phyloP scores from a whole-genome alignment of 2,888 invertebrate species.

The Venustoraphidia nigricollis region DNA sequence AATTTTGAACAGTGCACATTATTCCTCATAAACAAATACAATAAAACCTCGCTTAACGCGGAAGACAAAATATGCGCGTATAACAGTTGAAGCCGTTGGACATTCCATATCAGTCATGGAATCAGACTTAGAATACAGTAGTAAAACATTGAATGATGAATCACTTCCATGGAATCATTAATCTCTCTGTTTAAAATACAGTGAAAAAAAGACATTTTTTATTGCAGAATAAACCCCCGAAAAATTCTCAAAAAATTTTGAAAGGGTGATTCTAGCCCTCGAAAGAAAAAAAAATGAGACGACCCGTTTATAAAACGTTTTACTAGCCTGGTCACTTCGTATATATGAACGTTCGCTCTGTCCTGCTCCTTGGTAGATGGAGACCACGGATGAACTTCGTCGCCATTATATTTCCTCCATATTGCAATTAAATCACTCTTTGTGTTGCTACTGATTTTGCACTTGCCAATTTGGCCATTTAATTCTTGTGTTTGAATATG shows the following conservation, averaged over 20 bases:
- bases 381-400: conserved; percentile 88
- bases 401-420: conserved; percentile 72
- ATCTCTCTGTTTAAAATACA: too few relatives aligned
- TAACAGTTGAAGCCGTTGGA: too few relatives aligned
- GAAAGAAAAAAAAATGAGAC: conserved; percentile 1
- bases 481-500: conserved; percentile 35
- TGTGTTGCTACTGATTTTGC: conserved; percentile 5
- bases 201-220: too few relatives aligned
- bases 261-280: conserved; percentile 15
- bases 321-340: conserved; percentile 51
- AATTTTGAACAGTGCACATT: too few relatives aligned
- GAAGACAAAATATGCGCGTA: too few relatives aligned
- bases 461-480: conserved; percentile 26
- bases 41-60: too few relatives aligned
- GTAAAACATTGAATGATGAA: too few relatives aligned
- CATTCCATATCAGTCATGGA: too few relatives aligned
- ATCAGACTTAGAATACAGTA: too few relatives aligned
- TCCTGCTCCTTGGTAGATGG: conserved; percentile 72
- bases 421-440: conserved; percentile 43
- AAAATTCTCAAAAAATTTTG: not conserved
- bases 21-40: too few relatives aligned
- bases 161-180: too few relatives aligned
- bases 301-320: not conserved
- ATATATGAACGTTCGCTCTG: conserved; percentile 75
- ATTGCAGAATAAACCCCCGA: too few relatives aligned